Evolutionary conservation across 2,888 invertebrate genomes (phyloP), one percentile per base, ranked within the genome.

Genomic region (Ophioninae sp.): DNA sequence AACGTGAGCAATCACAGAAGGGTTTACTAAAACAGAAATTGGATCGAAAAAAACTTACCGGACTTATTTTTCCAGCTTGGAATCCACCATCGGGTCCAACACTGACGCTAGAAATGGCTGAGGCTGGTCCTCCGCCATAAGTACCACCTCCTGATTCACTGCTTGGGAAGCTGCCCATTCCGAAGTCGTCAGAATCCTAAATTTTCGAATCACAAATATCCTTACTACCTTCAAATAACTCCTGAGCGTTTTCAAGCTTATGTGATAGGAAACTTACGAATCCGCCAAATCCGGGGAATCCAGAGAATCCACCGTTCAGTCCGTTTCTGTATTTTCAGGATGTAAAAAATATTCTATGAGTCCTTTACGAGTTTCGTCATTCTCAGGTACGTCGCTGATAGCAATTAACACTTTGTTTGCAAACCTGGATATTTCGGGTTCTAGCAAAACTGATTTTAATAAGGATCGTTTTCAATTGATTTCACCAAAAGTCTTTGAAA

Each of bases 11-110:
- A 51, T 51, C 0, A 2, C 2, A 17, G 13, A 0, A 51, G 17
- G 17, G 13, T 13, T 51, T 10, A 51, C 17, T 5, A 13, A 17
- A 51, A 51, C 51, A 17, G 22, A 61, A 20, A 8, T 10, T 17
- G 59, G 30, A 30, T n/a, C 44, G 7, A 17, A 0, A 59, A 20
- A 37, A 58, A 79, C 89, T 89, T 85, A 91, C 91, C 3, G 91
- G 91, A 82, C 83, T 88, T 59, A 91, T 88, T 37, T 83, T 79
- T 13, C 87, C 91, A n/a, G 84, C 17, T 65, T 90, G 90, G 75
- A 76, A 88, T 23, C 90, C 90, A 78, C 92, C 92, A 0, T 82
- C 37, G 10, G 92, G 90, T 68, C 91, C 91, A 6, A 90, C 0
- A 58, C 44, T 87, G 44, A 88, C 86, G 44, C 87, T 85, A 9